Conservation (phyloP, 2,797 vertebrate genomes). For the Gobionotothen gibberifrons region DNA sequence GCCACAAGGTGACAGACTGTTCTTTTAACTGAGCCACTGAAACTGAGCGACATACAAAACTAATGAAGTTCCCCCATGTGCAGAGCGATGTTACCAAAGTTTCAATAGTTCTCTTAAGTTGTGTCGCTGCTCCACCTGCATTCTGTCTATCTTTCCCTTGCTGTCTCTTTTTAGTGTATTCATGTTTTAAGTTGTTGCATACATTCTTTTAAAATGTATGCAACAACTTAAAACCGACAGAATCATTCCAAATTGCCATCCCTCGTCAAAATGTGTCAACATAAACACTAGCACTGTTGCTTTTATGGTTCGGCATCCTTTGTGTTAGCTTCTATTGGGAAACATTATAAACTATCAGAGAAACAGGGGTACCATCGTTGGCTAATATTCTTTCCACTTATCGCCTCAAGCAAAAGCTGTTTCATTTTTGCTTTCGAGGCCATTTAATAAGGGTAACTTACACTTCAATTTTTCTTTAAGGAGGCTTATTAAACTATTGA, state of each 20-base stretch:
- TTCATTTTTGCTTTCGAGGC: neutral
- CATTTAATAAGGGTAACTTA: constrained; percentile 26
- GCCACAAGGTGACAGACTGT: constrained; percentile 35
- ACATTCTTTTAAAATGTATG: constrained; percentile 24
- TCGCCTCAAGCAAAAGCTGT: constrained; percentile 11
- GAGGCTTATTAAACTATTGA: constrained; percentile 27
- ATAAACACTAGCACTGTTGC: constrained; percentile 8
- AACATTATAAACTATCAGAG: constrained; percentile 27
- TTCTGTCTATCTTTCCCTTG: neutral
- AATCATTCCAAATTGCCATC: neutral
- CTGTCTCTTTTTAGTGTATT: neutral
- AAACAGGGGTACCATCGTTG: constrained; percentile 3
- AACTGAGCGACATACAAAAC: too few species aligned
- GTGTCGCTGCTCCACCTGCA: neutral
- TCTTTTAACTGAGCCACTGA: constrained; percentile 29
- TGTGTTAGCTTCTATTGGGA: constrained; percentile 31
- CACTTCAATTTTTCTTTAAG: constrained; percentile 5
- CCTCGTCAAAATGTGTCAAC: constrained; percentile 23
- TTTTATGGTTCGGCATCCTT: constrained; percentile 19
- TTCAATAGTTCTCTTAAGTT: neutral
- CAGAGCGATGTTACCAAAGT: neutral
- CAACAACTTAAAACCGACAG: constrained; percentile 1
- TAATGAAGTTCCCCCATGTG: neutral
- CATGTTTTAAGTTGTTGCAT: neutral
- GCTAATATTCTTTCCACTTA: constrained; percentile 16